Conservation (phyloP, 2,888 invertebrate species). For the Nomada fucata region DNA sequence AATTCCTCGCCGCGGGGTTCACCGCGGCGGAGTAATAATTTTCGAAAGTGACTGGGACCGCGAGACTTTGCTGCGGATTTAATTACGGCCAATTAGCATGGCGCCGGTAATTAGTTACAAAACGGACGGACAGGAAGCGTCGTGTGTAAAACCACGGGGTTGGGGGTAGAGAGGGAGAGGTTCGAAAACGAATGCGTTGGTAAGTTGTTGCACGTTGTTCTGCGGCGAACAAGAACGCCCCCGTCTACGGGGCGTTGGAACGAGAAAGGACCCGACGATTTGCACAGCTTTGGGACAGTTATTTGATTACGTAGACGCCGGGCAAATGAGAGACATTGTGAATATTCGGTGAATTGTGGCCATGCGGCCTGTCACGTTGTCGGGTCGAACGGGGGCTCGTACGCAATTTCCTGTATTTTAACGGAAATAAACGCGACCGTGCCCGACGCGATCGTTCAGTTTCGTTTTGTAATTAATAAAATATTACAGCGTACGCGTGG, state of each 20-base stretch:
- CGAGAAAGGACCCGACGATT: constrained; percentile 40
- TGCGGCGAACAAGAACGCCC: neutral
- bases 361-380: constrained; percentile 10
- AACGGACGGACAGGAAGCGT: neutral
- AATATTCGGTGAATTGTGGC: constrained; percentile 41
- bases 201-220: neutral
- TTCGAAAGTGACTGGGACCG: constrained; percentile 18
- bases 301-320: constrained; percentile 43
- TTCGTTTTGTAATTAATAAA: too few relatives aligned
- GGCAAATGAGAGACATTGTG: constrained; percentile 41
- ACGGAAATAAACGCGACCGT: constrained; percentile 14
- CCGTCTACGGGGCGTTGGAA: neutral
- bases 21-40: constrained; percentile 3
- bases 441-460: neutral
- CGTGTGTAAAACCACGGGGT: neutral
- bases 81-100: constrained; percentile 47
- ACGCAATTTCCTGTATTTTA: constrained; percentile 25
- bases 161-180: neutral
- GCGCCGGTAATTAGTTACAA: constrained; percentile 8
- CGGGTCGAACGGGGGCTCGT: constrained; percentile 4
- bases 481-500: too few relatives aligned
- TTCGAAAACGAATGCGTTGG: neutral
- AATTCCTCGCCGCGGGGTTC: neutral
- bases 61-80: constrained; percentile 30
- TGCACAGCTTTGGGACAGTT: constrained; percentile 27